Evolutionary conservation across 2,113 vertebrate genomes (phyloP).

Genomic region (Menidia beryllina): DNA sequence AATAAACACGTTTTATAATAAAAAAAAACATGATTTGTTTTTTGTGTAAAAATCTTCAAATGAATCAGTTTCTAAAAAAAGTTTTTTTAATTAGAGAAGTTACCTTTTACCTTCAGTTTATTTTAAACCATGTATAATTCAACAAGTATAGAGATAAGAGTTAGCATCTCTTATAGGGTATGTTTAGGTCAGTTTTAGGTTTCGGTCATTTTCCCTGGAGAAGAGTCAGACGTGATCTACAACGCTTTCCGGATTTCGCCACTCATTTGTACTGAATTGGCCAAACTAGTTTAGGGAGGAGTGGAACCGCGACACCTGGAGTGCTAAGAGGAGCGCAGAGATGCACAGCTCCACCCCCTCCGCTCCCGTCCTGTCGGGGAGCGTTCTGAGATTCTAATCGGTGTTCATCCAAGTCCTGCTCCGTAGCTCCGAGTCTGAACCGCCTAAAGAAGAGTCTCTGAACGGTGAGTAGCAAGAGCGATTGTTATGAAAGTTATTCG

Average conservation of each 20-base stretch:
- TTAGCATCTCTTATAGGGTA: no score
- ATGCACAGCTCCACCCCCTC: conserved; percentile 54
- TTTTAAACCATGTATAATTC: no score
- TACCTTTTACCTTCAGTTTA: no score
- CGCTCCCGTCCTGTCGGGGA: conserved; percentile 36
- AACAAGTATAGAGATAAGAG: no score
- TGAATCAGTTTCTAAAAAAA: not conserved
- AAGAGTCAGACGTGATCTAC: not conserved
- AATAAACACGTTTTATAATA: conserved; percentile 76
- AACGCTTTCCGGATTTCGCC: no score
- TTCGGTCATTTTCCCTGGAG: not conserved
- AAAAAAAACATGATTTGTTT: conserved; percentile 27
- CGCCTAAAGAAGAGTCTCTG: not conserved
- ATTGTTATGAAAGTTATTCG: fast-evolving
- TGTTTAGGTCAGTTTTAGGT: no score
- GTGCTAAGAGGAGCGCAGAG: not conserved
- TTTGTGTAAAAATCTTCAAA: not conserved
- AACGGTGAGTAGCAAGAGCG: conserved; percentile 45
- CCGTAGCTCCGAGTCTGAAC: conserved; percentile 5
- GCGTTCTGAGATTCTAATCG: conserved; percentile 11
- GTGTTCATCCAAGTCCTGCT: conserved; percentile 14
- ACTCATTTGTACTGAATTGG: not conserved
- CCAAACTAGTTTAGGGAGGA: not conserved
- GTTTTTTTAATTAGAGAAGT: no score
- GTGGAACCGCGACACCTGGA: conserved; percentile 56